Evolutionary conservation across 2,113 vertebrate genomes (phyloP).

Genomic region (Catharus bicknelli): DNA sequence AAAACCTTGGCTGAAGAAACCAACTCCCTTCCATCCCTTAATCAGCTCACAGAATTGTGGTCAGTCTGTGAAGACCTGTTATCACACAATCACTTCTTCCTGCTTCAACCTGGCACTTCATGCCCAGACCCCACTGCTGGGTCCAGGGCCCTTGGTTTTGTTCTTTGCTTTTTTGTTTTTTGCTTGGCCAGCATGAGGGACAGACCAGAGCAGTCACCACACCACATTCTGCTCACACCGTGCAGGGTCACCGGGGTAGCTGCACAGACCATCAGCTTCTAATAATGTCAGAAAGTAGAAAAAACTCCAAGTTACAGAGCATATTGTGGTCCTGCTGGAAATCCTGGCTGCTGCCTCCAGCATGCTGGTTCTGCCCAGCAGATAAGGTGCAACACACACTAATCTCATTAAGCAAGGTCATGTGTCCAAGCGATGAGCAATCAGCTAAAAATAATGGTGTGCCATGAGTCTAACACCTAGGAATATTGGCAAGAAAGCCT

Average conservation of each 20-base stretch:
- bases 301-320: not conserved
- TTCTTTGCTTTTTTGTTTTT: not conserved
- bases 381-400: not conserved
- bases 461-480: constrained; percentile 36
- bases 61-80: not conserved
- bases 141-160: not conserved
- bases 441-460: constrained; percentile 58
- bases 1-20: not conserved
- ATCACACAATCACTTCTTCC: not conserved
- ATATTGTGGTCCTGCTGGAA: not conserved
- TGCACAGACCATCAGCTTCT: not conserved
- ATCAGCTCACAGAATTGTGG: not conserved
- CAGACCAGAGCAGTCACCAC: not conserved
- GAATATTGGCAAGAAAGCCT: constrained; percentile 37
- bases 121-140: not conserved
- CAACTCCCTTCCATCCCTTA: not conserved
- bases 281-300: not conserved
- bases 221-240: accelerated
- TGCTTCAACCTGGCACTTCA: not conserved
- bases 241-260: accelerated
- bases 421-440: constrained; percentile 38
- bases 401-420: constrained; percentile 43
- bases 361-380: not conserved
- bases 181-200: accelerated
- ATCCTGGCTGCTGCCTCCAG: not conserved